Evolutionary conservation across 2,797 vertebrate genomes (phyloP).

Genomic region (Numenius phaeopus): DNA sequence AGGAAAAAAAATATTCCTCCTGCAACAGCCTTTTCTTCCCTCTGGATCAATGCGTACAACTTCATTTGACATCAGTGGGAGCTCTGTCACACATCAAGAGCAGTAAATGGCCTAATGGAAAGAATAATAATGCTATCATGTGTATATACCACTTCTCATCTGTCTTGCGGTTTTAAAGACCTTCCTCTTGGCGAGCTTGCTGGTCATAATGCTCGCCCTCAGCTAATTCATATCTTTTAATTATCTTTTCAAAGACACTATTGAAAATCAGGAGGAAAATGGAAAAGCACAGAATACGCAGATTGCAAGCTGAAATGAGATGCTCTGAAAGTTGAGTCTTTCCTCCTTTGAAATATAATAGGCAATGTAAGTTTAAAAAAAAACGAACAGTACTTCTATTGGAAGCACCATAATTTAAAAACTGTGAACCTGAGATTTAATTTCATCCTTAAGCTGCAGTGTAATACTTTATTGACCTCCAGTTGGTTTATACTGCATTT

Average conservation of each 20-base stretch:
- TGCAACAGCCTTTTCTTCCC: background rate
- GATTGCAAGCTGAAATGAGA: background rate
- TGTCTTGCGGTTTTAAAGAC: conserved; percentile 15
- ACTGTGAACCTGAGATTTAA: background rate
- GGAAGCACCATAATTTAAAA: background rate
- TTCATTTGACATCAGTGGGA: conserved; percentile 37
- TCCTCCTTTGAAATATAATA: conserved; percentile 26
- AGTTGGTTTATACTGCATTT: background rate
- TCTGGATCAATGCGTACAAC: background rate
- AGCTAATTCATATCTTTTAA: conserved; percentile 35
- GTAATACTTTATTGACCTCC: background rate
- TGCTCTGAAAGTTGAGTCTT: background rate
- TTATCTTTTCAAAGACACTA: conserved; percentile 22
- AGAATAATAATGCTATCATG: conserved; percentile 12
- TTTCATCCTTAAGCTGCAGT: conserved; percentile 2
- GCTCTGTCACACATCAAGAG: conserved; percentile 36
- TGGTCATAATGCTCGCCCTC: background rate
- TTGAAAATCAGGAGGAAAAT: background rate
- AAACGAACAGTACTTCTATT: background rate
- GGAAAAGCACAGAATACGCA: background rate
- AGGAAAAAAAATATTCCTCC: background rate
- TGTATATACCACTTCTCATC: background rate
- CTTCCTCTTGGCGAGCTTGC: background rate
- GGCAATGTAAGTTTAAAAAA: background rate
- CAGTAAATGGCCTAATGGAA: conserved; percentile 53